phyloP scores from a whole-genome alignment of 2,113 vertebrate genomes.

The Kryptolebias marmoratus region DNA sequence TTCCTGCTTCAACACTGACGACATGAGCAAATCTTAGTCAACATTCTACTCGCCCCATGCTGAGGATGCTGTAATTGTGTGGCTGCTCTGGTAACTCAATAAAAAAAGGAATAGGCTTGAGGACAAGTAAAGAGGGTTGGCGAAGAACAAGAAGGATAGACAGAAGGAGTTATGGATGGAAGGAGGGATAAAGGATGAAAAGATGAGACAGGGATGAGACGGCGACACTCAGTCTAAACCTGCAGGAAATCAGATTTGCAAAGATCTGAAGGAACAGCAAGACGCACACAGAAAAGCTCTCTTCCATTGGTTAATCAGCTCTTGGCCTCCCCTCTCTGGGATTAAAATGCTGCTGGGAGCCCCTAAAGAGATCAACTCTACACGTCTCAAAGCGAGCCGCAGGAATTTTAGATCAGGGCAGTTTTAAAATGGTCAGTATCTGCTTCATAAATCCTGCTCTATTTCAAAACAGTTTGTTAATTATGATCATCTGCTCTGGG shows the following conservation, averaged over 20 bases:
- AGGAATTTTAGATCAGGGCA: neutral
- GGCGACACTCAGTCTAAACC: slow-evolving; percentile 43
- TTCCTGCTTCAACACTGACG: neutral
- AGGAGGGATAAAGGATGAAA: slow-evolving; percentile 28
- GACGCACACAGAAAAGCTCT: slow-evolving; percentile 4
- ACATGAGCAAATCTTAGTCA: neutral
- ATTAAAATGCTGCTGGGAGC: slow-evolving; percentile 28
- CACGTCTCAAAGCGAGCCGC: neutral
- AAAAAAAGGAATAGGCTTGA: neutral
- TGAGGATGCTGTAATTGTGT: slow-evolving; percentile 36
- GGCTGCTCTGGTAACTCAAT: slow-evolving; percentile 35
- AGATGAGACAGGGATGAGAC: slow-evolving; percentile 59
- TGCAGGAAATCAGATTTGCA: slow-evolving; percentile 56
- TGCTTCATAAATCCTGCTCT: neutral
- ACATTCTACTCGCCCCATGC: neutral
- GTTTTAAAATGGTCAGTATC: neutral
- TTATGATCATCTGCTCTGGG: neutral
- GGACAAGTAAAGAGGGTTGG: neutral
- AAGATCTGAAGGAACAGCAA: slow-evolving; percentile 44
- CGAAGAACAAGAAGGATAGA: neutral
- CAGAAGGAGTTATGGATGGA: neutral
- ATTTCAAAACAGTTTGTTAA: neutral
- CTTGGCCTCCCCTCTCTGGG: slow-evolving; percentile 24
- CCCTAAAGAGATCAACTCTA: slow-evolving; percentile 10
- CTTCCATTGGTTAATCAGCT: slow-evolving; percentile 46